Evolutionary conservation across 2,113 vertebrate genomes (phyloP).

Genomic region (Nannospalax galili): DNA sequence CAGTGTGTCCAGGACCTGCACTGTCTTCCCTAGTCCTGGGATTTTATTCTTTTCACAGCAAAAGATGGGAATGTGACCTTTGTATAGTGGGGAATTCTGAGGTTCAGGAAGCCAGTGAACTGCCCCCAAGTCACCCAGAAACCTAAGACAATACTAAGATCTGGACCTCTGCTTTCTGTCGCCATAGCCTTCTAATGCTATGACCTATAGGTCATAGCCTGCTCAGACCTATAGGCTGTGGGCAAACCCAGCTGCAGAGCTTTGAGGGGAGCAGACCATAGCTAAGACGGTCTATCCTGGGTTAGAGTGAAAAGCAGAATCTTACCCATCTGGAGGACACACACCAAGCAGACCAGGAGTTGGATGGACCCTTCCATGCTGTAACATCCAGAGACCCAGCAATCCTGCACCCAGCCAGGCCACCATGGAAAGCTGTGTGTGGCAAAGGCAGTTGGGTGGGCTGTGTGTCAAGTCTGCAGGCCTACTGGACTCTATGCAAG

Average conservation of each 20-base stretch:
- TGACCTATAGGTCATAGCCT: no score
- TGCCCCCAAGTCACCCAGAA: neutral
- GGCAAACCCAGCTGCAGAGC: neutral
- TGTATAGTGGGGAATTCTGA: neutral
- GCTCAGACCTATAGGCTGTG: neutral
- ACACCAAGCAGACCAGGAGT: conserved; percentile 68
- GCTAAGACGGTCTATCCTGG: neutral
- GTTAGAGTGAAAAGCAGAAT: neutral
- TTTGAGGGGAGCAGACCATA: neutral
- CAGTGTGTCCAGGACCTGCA: neutral
- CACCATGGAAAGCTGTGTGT: neutral
- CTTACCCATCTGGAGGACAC: conserved; percentile 66
- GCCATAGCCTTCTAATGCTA: neutral
- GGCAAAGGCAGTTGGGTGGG: neutral
- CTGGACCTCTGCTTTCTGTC: neutral
- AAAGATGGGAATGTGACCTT: neutral
- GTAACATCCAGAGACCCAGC: neutral
- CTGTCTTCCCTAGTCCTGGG: neutral
- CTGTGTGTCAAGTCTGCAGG: neutral
- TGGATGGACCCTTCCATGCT: conserved; percentile 60
- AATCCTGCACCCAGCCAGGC: neutral
- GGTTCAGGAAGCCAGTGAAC: neutral
- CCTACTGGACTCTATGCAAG: neutral
- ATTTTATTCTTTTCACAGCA: neutral
- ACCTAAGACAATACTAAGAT: neutral